These are phyloP conservation scores for Spodoptera litura DNA, from an alignment of 1,140 invertebrate genomes.

Conservation along the genomic window DNA sequence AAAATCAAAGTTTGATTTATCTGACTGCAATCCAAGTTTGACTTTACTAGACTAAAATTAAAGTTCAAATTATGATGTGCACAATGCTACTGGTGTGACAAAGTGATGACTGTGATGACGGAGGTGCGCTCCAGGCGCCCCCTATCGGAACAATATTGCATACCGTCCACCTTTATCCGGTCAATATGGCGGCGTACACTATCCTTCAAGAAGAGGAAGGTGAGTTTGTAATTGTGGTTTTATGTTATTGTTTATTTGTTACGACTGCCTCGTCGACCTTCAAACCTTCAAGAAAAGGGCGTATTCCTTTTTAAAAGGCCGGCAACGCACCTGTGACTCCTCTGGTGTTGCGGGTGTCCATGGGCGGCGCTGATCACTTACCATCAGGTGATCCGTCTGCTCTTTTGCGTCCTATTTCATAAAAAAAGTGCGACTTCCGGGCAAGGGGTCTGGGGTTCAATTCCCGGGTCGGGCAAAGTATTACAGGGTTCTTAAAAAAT, in stretches of 20 bases:
- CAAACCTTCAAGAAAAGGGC: no score
- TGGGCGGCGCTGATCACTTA: no score
- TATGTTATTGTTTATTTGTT: neutral
- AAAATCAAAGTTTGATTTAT: neutral
- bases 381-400: no score
- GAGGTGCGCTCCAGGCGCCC: slow-evolving; percentile 66
- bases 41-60: neutral
- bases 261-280: no score
- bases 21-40: neutral
- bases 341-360: no score
- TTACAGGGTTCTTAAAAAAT: no score
- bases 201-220: slow-evolving; percentile 75
- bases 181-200: slow-evolving; percentile 77
- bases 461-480: no score
- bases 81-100: slow-evolving; percentile 45
- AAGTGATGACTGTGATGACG: slow-evolving; percentile 78
- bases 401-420: no score
- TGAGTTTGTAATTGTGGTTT: slow-evolving; percentile 43
- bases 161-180: slow-evolving; percentile 67
- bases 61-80: neutral
- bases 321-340: no score
- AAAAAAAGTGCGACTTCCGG: no score
- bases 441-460: no score
- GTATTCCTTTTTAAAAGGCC: no score
- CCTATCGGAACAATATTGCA: slow-evolving; percentile 61